Conservation (phyloP, 2,797 vertebrate genomes). For the Sphenodon punctatus region DNA sequence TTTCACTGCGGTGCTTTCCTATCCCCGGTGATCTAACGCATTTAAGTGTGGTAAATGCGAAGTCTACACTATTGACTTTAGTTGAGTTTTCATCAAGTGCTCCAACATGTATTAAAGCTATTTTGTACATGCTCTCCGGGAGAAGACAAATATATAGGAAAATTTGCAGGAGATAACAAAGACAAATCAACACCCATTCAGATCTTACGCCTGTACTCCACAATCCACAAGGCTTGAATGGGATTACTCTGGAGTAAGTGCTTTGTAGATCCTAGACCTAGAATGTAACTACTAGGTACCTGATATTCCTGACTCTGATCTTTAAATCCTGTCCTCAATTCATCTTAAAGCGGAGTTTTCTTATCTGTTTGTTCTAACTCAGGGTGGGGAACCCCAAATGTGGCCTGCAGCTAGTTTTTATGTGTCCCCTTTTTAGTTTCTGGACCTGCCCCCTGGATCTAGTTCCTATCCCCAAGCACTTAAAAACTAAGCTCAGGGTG, state of each 20-base stretch:
- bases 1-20: slow-evolving; percentile 18
- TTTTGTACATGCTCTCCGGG: not conserved
- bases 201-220: slow-evolving; percentile 19
- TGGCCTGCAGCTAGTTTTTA: no score
- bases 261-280: no score
- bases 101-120: slow-evolving; percentile 19
- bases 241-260: no score
- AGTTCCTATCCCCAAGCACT: no score
- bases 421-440: no score
- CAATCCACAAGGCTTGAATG: no score
- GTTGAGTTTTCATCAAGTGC: slow-evolving; percentile 21
- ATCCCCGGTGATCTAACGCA: slow-evolving; percentile 1
- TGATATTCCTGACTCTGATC: not conserved
- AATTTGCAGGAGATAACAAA: not conserved
- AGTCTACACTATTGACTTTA: not conserved
- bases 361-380: not conserved
- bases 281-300: not conserved
- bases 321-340: not conserved
- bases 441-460: no score
- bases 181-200: not conserved
- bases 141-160: not conserved
- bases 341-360: not conserved
- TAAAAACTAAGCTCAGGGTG: no score
- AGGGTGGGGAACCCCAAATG: no score
- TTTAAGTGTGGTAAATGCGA: not conserved